These are phyloP conservation scores for Enteromius argenteus DNA, from an alignment of 2,797 vertebrate species.

Conservation along the genomic window DNA sequence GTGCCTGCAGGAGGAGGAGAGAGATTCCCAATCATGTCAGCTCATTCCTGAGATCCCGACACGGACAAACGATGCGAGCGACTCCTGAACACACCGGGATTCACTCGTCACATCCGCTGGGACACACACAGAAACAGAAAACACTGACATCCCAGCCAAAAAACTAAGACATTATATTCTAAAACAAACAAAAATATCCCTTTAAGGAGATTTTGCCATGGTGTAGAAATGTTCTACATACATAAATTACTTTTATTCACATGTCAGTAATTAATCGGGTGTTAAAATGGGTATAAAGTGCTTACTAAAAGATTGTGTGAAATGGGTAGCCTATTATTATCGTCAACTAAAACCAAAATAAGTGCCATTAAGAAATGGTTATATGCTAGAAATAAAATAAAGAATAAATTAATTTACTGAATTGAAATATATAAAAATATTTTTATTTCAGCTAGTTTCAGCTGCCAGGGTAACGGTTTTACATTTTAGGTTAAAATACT, in stretches of 20 bases:
- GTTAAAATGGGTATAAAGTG: not conserved
- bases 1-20: conserved; percentile 31
- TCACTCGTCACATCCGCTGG: not conserved
- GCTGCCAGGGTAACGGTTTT: too few species aligned
- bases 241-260: not conserved
- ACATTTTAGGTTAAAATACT: too few species aligned
- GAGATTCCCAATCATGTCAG: conserved; percentile 58
- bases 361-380: not conserved
- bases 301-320: not conserved
- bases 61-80: not conserved
- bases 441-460: too few species aligned
- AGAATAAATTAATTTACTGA: too few species aligned
- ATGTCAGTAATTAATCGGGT: not conserved
- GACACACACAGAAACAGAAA: not conserved
- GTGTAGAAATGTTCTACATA: not conserved
- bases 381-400: not conserved
- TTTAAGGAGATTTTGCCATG: not conserved
- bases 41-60: conserved; percentile 3
- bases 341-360: not conserved
- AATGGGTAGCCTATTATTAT: not conserved
- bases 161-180: not conserved
- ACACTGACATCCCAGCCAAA: not conserved
- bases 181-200: not conserved
- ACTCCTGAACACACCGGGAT: not conserved
- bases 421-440: too few species aligned